These are phyloP conservation scores for Sycophila texana DNA, from an alignment of 2,888 invertebrate species.

Conservation along the genomic window DNA sequence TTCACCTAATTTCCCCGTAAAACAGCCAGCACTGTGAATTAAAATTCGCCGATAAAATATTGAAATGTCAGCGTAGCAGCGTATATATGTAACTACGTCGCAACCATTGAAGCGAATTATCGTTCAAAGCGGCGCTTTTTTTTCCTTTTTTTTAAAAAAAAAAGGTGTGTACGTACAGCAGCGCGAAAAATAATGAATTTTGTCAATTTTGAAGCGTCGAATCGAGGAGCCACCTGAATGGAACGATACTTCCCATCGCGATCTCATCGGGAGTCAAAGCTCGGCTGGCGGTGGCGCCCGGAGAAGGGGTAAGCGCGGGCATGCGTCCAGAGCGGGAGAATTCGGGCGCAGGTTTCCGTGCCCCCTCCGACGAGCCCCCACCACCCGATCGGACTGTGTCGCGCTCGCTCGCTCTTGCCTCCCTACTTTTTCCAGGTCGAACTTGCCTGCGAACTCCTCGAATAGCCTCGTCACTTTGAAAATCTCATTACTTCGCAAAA, in stretches of 20 bases:
- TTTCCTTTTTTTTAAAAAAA: neutral
- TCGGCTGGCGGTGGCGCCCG: conserved; percentile 58
- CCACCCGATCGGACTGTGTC: conserved; percentile 16
- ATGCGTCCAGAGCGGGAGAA: conserved; percentile 71
- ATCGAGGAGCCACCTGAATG: conserved; percentile 29
- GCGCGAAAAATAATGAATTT: neutral
- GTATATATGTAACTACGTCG: too few relatives aligned
- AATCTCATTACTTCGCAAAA: conserved; percentile 26
- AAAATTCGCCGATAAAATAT: too few relatives aligned
- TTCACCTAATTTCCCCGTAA: too few relatives aligned
- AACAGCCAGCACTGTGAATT: too few relatives aligned
- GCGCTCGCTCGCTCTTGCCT: neutral
- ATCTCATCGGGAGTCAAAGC: conserved; percentile 68
- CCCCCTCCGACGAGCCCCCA: conserved; percentile 54
- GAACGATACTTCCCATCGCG: conserved; percentile 57
- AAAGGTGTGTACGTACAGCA: neutral
- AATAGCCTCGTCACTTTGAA: conserved; percentile 23
- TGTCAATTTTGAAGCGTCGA: neutral
- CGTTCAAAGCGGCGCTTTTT: too few relatives aligned
- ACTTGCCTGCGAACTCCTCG: conserved; percentile 22
- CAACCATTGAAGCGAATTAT: too few relatives aligned
- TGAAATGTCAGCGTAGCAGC: too few relatives aligned
- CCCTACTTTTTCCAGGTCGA: conserved; percentile 24
- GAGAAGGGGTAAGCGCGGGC: conserved; percentile 66
- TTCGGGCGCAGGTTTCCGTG: conserved; percentile 71